These are phyloP conservation scores for Podarcis raffonei DNA, from an alignment of 2,113 vertebrate genomes.

Conservation along the genomic window DNA sequence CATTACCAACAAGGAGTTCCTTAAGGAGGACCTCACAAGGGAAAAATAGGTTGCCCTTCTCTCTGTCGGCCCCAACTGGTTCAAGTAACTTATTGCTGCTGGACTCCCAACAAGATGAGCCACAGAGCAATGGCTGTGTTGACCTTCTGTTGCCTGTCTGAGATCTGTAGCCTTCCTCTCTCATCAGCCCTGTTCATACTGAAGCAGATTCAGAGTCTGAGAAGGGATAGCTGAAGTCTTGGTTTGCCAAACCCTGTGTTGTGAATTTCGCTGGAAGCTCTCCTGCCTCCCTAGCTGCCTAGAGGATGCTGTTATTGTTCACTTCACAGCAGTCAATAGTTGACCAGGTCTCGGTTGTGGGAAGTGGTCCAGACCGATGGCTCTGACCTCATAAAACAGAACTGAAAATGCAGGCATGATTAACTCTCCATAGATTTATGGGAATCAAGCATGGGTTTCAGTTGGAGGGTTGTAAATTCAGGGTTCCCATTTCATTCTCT, in stretches of 20 bases:
- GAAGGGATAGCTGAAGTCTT: not conserved
- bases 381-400: constrained; percentile 68
- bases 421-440: constrained; percentile 80
- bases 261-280: not conserved
- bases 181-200: not conserved
- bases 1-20: no score
- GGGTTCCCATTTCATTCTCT: constrained; percentile 47
- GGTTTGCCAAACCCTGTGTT: no score
- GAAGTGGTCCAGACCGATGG: constrained; percentile 45
- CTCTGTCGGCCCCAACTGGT: no score
- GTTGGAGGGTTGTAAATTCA: constrained; percentile 74
- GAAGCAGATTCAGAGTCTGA: not conserved
- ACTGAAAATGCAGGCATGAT: constrained; percentile 77
- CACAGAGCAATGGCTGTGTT: no score
- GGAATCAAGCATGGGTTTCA: constrained; percentile 82
- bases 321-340: not conserved
- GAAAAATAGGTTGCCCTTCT: no score
- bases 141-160: no score
- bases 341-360: not conserved
- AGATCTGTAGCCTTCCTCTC: not conserved
- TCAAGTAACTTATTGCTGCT: no score
- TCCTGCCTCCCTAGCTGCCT: not conserved
- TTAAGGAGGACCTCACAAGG: no score
- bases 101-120: no score
- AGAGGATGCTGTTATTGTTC: not conserved